phyloP scores from a whole-genome alignment of 1,140 invertebrate genomes.

The Neodiprion pinetum region DNA sequence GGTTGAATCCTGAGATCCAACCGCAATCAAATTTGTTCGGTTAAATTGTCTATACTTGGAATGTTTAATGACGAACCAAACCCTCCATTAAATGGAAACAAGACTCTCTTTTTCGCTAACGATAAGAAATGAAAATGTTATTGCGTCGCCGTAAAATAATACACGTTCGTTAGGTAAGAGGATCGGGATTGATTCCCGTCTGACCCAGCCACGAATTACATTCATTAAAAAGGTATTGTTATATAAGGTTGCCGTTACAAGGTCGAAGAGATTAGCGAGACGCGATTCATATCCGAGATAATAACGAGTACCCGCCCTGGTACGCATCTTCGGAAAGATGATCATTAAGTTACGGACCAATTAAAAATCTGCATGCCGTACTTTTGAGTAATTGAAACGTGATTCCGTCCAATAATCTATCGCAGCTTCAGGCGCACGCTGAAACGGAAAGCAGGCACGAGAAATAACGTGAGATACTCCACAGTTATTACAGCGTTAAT shows the following conservation, averaged over 20 bases:
- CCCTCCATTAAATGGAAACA: not conserved
- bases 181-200: not conserved
- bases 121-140: conserved; percentile 3
- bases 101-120: not conserved
- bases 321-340: not conserved
- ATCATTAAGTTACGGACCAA: not conserved
- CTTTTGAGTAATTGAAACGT: conserved; percentile 1
- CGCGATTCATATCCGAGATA: not conserved
- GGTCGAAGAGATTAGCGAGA: not conserved
- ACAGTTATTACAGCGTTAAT: no score
- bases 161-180: not conserved
- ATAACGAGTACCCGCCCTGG: not conserved
- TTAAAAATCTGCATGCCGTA: not conserved
- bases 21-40: not conserved
- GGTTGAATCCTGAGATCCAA: not conserved
- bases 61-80: not conserved
- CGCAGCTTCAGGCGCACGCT: not conserved
- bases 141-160: not conserved
- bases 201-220: not conserved
- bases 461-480: no score
- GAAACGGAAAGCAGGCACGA: not conserved
- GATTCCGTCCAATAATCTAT: not conserved
- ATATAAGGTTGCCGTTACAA: not conserved
- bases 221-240: not conserved
- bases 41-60: not conserved